Percentiles rank a stretch among this genome's conserved stretches.
phyloP scores from a whole-genome alignment of 2,113 vertebrate species.

The Psophia crepitans region DNA sequence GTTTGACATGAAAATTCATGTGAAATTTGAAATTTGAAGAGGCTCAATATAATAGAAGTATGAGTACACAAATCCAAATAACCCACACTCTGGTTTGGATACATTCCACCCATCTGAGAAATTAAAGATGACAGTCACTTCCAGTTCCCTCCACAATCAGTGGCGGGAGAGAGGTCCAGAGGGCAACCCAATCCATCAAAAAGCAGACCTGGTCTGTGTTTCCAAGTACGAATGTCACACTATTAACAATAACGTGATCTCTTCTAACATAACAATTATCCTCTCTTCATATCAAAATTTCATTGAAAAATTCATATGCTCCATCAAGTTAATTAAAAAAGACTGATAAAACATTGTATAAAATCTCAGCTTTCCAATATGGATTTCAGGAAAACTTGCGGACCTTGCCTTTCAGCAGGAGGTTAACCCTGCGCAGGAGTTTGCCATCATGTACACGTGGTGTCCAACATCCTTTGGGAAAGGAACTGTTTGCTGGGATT shows the following conservation, averaged over 20 bases:
- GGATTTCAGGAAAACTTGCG: not conserved
- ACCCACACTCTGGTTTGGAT: not conserved
- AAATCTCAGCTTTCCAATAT: not conserved
- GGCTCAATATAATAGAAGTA: not conserved
- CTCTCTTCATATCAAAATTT: not conserved
- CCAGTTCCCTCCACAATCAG: not conserved
- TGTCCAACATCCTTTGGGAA: not conserved
- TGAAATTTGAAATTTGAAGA: not conserved
- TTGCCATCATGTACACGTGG: not conserved
- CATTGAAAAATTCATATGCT: rapidly evolving
- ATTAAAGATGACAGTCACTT: not conserved
- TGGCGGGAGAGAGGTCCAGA: not conserved
- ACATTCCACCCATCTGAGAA: not conserved
- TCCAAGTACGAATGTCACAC: not conserved
- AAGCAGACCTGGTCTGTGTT: not conserved
- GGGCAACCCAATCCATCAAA: not conserved
- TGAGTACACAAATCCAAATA: not conserved
- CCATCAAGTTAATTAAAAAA: not conserved
- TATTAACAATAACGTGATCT: not conserved
- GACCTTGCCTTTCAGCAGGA: not conserved
- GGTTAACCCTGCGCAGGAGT: not conserved
- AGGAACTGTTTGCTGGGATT: not conserved
- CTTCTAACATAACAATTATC: not conserved
- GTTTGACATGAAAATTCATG: not conserved
- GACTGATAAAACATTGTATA: not conserved